These are phyloP conservation scores for Aphelenchoides bicaudatus DNA, from an alignment of 2,888 invertebrate genomes.

Conservation along the genomic window DNA sequence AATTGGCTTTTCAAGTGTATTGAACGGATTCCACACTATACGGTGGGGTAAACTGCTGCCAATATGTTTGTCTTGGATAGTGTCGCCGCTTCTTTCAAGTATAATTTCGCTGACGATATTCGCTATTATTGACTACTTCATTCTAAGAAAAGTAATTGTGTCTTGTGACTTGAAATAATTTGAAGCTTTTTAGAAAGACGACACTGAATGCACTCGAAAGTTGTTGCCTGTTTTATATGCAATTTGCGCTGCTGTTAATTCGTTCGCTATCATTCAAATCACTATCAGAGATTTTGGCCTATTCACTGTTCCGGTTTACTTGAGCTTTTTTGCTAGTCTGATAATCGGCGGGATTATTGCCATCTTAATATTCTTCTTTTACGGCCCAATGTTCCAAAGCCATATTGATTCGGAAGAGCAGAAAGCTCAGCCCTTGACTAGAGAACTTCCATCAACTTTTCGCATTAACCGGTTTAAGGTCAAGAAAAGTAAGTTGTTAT, in stretches of 20 bases:
- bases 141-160: conserved; percentile 7
- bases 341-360: conserved; percentile 69
- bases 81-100: conserved; percentile 2
- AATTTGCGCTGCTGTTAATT: not conserved
- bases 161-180: not conserved
- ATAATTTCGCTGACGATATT: not conserved
- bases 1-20: not conserved
- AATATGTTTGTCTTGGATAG: conserved; percentile 2
- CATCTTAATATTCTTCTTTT: conserved; percentile 71
- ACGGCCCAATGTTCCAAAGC: conserved; percentile 62
- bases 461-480: conserved; percentile 6
- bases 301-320: not conserved
- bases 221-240: conserved; percentile 1
- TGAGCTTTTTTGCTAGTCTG: not conserved
- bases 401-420: conserved; percentile 44
- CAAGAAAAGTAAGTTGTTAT: not conserved
- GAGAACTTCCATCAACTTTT: conserved; percentile 8
- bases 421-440: not conserved
- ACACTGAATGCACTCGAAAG: not conserved
- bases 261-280: not conserved
- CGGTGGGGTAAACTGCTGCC: conserved; percentile 2
- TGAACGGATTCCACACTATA: conserved; percentile 3
- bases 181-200: not conserved
- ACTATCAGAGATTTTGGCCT: not conserved
- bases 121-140: conserved; percentile 7